These are phyloP conservation scores for Lacanobia wlatinum DNA, from an alignment of 2,888 invertebrate genomes.

Conservation along the genomic window DNA sequence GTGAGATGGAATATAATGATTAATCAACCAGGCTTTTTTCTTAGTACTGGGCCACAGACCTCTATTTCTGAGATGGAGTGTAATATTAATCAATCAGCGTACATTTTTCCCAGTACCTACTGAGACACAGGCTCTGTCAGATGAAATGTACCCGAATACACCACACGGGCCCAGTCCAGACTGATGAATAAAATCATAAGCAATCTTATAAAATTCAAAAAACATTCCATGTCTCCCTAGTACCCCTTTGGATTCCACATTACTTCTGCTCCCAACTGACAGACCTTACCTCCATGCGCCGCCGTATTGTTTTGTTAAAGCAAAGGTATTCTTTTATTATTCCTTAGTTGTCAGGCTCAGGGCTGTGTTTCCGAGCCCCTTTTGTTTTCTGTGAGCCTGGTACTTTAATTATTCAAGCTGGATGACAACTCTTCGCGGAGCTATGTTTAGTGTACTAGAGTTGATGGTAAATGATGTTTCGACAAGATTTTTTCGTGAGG, in stretches of 20 bases:
- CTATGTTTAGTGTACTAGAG: not conserved
- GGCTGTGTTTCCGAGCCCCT: constrained; percentile 13
- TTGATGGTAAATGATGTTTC: constrained; percentile 15
- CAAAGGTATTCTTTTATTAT: constrained; percentile 53
- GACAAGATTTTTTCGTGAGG: too few species aligned
- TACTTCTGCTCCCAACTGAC: constrained; percentile 9
- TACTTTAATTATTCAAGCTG: constrained; percentile 46
- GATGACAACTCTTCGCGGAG: constrained; percentile 2
- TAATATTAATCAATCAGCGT: too few species aligned
- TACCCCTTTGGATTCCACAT: not conserved
- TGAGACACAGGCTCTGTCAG: too few species aligned
- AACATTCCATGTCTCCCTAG: not conserved
- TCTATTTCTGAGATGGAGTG: too few species aligned
- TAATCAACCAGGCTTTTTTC: too few species aligned
- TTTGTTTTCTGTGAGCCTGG: constrained; percentile 39
- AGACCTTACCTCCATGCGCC: constrained; percentile 9
- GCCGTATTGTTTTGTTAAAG: constrained; percentile 33
- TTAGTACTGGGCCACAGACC: too few species aligned
- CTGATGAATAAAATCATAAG: not conserved
- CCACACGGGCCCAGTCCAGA: not conserved
- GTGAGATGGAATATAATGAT: too few species aligned
- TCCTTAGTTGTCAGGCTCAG: constrained; percentile 57
- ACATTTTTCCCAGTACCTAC: too few species aligned
- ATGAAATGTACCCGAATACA: not conserved
- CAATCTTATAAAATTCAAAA: not conserved